Base-by-base conservation (phyloP, 2,888 invertebrate genomes). In the Ormia ochracea region DNA sequence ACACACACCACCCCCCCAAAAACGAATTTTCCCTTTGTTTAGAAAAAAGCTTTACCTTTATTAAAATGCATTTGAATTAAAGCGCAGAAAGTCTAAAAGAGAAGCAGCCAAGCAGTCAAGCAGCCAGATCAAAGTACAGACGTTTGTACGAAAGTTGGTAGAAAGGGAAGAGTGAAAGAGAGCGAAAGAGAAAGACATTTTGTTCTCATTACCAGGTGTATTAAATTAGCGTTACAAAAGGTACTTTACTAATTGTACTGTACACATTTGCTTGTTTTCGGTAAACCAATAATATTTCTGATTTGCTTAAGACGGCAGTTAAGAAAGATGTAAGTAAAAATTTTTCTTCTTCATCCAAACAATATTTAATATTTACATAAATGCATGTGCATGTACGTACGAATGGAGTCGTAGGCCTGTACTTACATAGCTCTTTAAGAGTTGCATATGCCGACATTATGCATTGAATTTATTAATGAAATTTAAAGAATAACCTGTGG, bases 31-130 rank as follows among this genome's bases (percentile, higher is more conserved):
- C 12, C 38, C 1, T 12, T 17, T 33, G 17, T 26, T 10, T 43
- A 3, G 28, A 2, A 45, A 69, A 69, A 56, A 38, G 41, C 38
- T 59, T 50, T 61, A 28, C 28, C 9, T 52, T 21, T 4, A 33
- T 54, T 54, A 17, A 54, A 33, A 63, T 61, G 63, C 63, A 73
- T 17, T 73, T 54, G 26, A 36, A 14, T 14, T 50, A 14, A 31
- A 14, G 14, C n/a, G n/a, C 19, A 66, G 31, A 58, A 23, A 23
- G 19, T 36, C n/a, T 48, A 3, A 43, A 12, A 5, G 23, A 12
- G 36, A 36, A 4, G 10, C 21, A 28, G 10, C 14, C n/a, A 17
- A 10, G n/a, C 4, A 54, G 28, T n/a, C n/a, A n/a, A n/a, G n/a
- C n/a, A n/a, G n/a, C n/a, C n/a, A n/a, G n/a, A n/a, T n/a, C n/a